phyloP scores from a whole-genome alignment of 2,113 vertebrate genomes.

The Naja naja region DNA sequence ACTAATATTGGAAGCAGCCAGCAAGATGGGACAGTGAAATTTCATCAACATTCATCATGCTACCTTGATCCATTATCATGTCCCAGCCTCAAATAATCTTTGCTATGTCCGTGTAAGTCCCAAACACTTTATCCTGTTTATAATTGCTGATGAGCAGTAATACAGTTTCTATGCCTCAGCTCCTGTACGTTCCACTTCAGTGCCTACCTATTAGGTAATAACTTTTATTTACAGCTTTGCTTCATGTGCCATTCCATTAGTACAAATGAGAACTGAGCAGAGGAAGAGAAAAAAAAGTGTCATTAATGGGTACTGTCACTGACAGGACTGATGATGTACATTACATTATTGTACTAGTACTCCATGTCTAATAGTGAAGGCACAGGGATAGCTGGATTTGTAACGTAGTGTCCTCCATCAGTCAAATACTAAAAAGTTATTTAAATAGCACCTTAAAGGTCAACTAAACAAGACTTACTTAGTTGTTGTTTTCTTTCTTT shows the following conservation, averaged over 20 bases:
- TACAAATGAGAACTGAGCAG: constrained; percentile 63
- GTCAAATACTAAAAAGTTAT: constrained; percentile 40
- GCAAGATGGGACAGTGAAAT: constrained; percentile 67
- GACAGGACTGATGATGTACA: constrained; percentile 63
- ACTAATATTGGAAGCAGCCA: constrained; percentile 65
- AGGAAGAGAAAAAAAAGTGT: constrained; percentile 4
- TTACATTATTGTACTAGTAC: constrained; percentile 43
- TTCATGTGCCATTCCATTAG: constrained; percentile 72
- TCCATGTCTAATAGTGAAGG: constrained; percentile 28
- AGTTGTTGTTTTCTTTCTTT: constrained; percentile 24
- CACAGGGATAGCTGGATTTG: constrained; percentile 48
- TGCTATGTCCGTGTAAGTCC: constrained; percentile 61
- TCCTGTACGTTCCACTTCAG: constrained; percentile 69
- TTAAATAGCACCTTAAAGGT: constrained; percentile 36
- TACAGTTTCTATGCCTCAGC: constrained; percentile 72
- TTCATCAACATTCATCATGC: constrained; percentile 70
- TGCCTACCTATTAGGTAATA: constrained; percentile 74
- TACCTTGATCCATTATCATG: constrained; percentile 55
- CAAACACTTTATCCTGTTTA: constrained; percentile 74
- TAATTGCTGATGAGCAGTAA: constrained; percentile 80
- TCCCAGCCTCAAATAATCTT: constrained; percentile 62
- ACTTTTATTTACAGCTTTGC: constrained; percentile 81
- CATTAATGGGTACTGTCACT: constrained; percentile 68
- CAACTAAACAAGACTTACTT: constrained; percentile 16
- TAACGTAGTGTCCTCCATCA: constrained; percentile 53